Base-by-base conservation (phyloP, 1,140 invertebrate genomes). In the Drosophila jambulina region DNA sequence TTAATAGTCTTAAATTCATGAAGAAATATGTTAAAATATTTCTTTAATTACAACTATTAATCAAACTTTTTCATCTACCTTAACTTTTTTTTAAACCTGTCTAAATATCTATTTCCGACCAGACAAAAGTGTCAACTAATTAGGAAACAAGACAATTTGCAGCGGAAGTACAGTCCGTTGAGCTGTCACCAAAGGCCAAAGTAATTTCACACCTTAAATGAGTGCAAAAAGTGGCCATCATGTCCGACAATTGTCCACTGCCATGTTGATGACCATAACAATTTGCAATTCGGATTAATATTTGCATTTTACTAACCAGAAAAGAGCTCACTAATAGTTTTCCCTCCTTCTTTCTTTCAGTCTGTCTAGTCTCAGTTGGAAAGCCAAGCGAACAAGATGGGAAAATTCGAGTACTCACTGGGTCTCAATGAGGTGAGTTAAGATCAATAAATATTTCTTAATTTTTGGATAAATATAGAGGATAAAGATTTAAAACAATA, bases 351-450 rank as follows among this genome's bases (percentile, higher is more conserved):
- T 61, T 23, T 49, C 5, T 78, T 82, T 27, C 70, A 86, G 75
- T 63, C 38, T 19, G 49, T 53, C 38, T 61, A 83, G 74, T 83
- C 25, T 46, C 17, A 9, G 38, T 53, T 45, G 27, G 38, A 62
- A 64, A 64, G 63, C 53, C 38, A 57, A 32, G 51, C 62, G 34
- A 34, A 58, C 8, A 85, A 74, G 59, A 81, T 82, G 94, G 91
- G 94, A 58, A 95, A 95, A 77, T 92, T 96, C 61, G 94, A 94
- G 68, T 94, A 94, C 59, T 94, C 94, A 15, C 91, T 96, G 27
- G 96, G 96, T 2, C 92, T 95, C 25, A 93, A 95, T 60, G 96
- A 97, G 67, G 67, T 70, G n/a, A 45, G 46, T 65, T 12, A 2
- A 2, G 4, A 21, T 9, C 0, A 27, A 10, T 1, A 19, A 19